Evolutionary conservation across 2,113 vertebrate species (phyloP).

Genomic region (Zosterops lateralis): DNA sequence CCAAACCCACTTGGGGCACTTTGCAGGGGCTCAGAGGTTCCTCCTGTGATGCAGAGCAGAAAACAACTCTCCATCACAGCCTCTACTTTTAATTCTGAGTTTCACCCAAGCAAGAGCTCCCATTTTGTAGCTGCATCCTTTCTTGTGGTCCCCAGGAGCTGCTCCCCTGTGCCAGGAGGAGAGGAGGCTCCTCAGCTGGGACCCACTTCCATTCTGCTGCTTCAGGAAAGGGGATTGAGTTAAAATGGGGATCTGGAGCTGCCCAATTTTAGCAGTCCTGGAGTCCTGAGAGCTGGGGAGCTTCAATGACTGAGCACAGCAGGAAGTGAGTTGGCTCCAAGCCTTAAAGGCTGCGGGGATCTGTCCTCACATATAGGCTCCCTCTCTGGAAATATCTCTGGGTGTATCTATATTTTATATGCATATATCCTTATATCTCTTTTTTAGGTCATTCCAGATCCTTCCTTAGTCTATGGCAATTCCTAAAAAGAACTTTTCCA

Average conservation of each 20-base stretch:
- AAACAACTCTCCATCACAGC: neutral
- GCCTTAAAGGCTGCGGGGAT: neutral
- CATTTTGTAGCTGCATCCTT: neutral
- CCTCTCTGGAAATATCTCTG: neutral
- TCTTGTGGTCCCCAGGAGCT: neutral
- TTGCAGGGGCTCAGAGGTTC: neutral
- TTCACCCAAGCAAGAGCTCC: neutral
- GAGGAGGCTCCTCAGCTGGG: neutral
- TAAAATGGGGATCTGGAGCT: neutral
- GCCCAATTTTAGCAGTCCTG: conserved; percentile 20
- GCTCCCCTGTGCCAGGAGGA: neutral
- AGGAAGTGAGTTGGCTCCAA: conserved; percentile 8
- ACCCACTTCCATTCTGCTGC: neutral
- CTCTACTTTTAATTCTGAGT: neutral
- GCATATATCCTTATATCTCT: neutral
- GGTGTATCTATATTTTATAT: neutral
- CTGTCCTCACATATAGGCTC: neutral
- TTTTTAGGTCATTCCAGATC: conserved; percentile 1
- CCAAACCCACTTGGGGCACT: neutral
- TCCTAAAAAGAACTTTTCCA: conserved; percentile 17
- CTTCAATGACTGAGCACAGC: conserved; percentile 15
- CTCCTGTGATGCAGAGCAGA: neutral
- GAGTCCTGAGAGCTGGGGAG: neutral
- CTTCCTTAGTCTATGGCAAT: neutral
- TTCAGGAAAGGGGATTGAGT: neutral